phyloP scores from a whole-genome alignment of 2,797 vertebrate genomes.

The Simalia tracyae region DNA sequence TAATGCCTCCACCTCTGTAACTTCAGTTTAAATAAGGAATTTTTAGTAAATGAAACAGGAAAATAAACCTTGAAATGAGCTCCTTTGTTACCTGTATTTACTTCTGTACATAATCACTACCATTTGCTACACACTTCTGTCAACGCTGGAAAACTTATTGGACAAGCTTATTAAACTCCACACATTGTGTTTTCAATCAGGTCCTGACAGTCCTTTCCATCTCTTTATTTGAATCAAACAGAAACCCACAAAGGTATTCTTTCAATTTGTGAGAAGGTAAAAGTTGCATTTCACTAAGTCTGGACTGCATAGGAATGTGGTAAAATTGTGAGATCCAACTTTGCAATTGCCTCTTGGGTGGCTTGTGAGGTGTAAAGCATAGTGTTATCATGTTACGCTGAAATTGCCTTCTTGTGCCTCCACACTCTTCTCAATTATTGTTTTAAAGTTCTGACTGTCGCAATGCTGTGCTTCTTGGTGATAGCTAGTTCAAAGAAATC shows the following conservation, averaged over 20 bases:
- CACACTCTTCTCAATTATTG: not conserved
- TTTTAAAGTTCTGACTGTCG: not conserved
- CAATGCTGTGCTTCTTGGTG: not conserved
- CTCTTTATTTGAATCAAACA: not conserved
- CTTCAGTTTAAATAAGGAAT: not conserved
- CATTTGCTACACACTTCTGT: not conserved
- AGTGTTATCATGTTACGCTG: too few species aligned
- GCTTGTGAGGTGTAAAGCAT: not conserved
- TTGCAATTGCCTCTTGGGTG: not conserved
- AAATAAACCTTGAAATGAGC: not conserved
- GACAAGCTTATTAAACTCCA: not conserved
- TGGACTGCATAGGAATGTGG: too few species aligned
- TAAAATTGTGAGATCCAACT: not conserved
- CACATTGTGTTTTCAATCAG: not conserved
- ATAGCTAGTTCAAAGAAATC: not conserved
- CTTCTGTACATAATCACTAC: not conserved
- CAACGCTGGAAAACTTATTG: not conserved
- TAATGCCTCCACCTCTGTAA: not conserved
- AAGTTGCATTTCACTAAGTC: too few species aligned
- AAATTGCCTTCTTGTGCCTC: not conserved
- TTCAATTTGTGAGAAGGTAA: too few species aligned
- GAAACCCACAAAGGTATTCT: not conserved
- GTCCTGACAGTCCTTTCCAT: not conserved
- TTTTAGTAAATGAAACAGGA: not conserved
- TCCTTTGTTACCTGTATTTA: not conserved